Conservation (phyloP, 37 sponge, comb jelly and placozoan species). For the Halisarca cf. caerulea region DNA sequence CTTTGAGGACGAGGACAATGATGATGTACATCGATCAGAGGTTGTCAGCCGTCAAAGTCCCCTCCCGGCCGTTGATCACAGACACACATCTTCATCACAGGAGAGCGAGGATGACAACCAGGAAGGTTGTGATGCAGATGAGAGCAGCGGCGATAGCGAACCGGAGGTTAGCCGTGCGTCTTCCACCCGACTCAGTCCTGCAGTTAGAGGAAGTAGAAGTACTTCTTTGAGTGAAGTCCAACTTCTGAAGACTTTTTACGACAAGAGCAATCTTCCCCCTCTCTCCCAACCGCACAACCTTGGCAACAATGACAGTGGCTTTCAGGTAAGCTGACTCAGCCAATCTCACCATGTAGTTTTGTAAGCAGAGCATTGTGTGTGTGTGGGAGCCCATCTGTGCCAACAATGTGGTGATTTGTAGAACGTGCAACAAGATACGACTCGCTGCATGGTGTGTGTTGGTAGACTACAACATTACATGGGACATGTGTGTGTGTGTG, state of each 20-base stretch:
- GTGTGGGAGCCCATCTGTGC: no score
- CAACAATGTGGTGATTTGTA: no score
- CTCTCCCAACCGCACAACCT: not conserved
- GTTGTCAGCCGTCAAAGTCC: not conserved
- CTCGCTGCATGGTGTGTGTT: no score
- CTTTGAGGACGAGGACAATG: not conserved
- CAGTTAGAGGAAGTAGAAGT: not conserved
- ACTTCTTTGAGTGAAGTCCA: not conserved
- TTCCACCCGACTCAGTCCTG: not conserved
- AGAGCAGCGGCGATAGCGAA: not conserved
- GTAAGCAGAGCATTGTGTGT: no score
- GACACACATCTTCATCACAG: not conserved
- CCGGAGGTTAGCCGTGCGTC: no score
- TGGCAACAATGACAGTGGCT: conserved; percentile 22
- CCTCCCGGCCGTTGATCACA: not conserved
- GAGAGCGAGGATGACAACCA: not conserved
- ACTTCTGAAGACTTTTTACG: conserved; percentile 11
- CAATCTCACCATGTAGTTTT: no score
- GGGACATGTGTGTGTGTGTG: no score
- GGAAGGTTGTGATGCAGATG: conserved; percentile 4
- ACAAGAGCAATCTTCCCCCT: not conserved
- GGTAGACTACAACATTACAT: no score
- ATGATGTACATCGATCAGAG: not conserved
- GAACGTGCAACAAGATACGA: no score
- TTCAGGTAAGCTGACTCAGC: conserved; percentile 14